These are phyloP conservation scores for Drosophila albomicans DNA, from an alignment of 1,140 invertebrate species.

Conservation along the genomic window DNA sequence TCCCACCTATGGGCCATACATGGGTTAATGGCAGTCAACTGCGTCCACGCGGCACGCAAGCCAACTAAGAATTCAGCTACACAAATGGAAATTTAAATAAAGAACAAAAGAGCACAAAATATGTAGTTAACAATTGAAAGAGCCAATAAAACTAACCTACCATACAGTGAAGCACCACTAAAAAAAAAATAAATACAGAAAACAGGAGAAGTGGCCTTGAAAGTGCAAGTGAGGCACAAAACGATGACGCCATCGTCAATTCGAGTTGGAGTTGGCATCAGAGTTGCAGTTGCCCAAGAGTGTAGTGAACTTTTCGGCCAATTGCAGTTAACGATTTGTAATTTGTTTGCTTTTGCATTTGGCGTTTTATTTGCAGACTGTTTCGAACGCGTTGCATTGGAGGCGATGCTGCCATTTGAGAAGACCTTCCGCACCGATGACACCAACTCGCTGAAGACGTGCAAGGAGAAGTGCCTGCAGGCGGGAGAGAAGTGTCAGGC, in stretches of 20 bases:
- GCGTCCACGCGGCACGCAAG: conserved; percentile 72
- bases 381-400: conserved; percentile 82
- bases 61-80: conserved; percentile 55
- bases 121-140: conserved; percentile 39
- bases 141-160: conserved; percentile 79
- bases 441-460: conserved; percentile 83
- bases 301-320: conserved; percentile 46
- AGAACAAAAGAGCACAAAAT: conserved; percentile 63
- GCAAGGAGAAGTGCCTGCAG: conserved; percentile 82
- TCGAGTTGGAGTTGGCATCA: background rate
- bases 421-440: conserved; percentile 84
- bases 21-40: conserved; percentile 72
- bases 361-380: conserved; percentile 67
- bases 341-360: conserved; percentile 23
- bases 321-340: conserved; percentile 28
- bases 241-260: conserved; percentile 57
- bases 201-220: conserved; percentile 67
- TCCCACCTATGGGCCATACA: conserved; percentile 38
- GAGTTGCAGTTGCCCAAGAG: conserved; percentile 44
- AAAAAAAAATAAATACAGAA: background rate
- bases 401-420: conserved; percentile 85
- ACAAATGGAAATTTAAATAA: conserved; percentile 61
- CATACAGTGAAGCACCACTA: conserved; percentile 53
- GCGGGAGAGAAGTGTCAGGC: conserved; percentile 83
- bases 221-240: conserved; percentile 65